These are phyloP conservation scores for Aricia agestis DNA, from an alignment of 1,140 invertebrate genomes.

Conservation along the genomic window DNA sequence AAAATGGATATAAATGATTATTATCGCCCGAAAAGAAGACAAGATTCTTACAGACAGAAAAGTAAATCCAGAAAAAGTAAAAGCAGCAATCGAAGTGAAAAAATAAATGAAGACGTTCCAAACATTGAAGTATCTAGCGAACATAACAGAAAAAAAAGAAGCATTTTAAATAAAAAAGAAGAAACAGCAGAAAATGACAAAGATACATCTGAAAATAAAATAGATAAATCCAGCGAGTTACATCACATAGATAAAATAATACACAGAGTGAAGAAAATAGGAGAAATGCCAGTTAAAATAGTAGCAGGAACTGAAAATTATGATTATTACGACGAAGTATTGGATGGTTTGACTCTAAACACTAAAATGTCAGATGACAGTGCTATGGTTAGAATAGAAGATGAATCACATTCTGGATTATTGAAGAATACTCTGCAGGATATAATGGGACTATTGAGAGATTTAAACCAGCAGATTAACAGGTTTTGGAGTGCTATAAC, in stretches of 20 bases:
- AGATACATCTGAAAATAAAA: constrained; percentile 22
- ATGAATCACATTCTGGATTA: constrained; percentile 42
- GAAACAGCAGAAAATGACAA: not conserved
- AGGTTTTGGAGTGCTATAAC: constrained; percentile 49
- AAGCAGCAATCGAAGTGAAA: constrained; percentile 17
- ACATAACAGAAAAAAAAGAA: constrained; percentile 5
- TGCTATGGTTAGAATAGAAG: constrained; percentile 41
- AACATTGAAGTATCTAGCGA: constrained; percentile 18
- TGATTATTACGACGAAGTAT: constrained; percentile 33
- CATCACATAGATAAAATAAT: constrained; percentile 42
- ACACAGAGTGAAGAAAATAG: constrained; percentile 45
- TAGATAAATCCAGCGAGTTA: constrained; percentile 24
- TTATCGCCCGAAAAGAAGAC: not conserved
- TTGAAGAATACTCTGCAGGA: constrained; percentile 53
- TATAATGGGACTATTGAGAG: constrained; percentile 41
- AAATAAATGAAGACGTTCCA: constrained; percentile 35
- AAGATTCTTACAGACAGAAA: constrained; percentile 11
- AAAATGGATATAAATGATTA: constrained; percentile 8
- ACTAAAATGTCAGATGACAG: constrained; percentile 46
- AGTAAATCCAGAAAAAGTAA: constrained; percentile 13
- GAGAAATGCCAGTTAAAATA: constrained; percentile 35
- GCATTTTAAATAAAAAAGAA: not conserved
- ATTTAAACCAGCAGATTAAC: constrained; percentile 56
- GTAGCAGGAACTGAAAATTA: constrained; percentile 28
- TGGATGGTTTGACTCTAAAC: constrained; percentile 42